These are phyloP conservation scores for Ctenomys sociabilis DNA, from an alignment of 2,113 vertebrate species.

Conservation along the genomic window DNA sequence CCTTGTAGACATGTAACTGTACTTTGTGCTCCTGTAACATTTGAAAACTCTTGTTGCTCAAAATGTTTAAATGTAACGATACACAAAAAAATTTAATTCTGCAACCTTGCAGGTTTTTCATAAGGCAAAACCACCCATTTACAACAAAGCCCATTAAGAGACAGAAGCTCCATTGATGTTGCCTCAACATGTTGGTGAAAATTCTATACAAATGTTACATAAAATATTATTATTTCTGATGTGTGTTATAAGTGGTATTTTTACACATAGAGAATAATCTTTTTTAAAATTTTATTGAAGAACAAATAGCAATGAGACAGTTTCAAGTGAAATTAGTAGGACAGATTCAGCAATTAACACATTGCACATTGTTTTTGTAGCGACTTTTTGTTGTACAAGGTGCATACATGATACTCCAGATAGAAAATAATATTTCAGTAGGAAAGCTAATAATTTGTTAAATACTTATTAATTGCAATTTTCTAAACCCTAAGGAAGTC, in stretches of 20 bases:
- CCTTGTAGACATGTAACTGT: not conserved
- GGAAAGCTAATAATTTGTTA: not conserved
- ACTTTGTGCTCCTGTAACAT: not conserved
- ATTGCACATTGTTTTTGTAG: too few species aligned
- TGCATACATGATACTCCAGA: too few species aligned
- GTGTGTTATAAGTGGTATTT: too few species aligned
- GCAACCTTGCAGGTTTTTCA: not conserved
- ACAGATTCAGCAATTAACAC: too few species aligned
- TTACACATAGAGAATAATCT: conserved; percentile 8
- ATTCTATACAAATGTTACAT: not conserved
- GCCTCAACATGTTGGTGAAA: conserved; percentile 6
- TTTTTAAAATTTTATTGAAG: too few species aligned
- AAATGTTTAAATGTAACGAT: not conserved
- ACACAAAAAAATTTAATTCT: not conserved
- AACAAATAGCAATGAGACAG: too few species aligned
- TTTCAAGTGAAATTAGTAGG: too few species aligned
- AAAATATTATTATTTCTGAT: not conserved
- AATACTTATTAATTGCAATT: conserved; percentile 21
- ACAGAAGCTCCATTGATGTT: not conserved
- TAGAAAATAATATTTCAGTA: not conserved
- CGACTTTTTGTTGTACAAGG: too few species aligned
- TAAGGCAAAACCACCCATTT: not conserved
- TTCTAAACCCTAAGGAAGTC: not conserved
- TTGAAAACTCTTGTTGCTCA: not conserved
- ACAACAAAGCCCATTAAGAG: not conserved